Evolutionary conservation across 2,113 vertebrate genomes (phyloP).

Genomic region (Arizona elegans): DNA sequence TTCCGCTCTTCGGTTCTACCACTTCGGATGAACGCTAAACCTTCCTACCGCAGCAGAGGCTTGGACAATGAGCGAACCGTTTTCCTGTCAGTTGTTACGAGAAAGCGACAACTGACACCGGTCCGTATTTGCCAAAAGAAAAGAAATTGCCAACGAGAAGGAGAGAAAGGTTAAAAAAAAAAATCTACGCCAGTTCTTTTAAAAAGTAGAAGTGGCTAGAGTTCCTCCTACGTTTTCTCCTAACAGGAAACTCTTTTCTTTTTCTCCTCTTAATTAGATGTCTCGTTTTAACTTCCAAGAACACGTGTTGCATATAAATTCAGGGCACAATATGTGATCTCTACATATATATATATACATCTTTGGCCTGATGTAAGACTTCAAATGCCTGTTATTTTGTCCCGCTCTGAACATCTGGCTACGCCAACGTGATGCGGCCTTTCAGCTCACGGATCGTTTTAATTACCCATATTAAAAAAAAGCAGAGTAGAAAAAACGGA

Average conservation of each 20-base stretch:
- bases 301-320: not conserved
- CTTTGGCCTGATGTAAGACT: conserved; percentile 13
- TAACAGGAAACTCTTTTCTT: conserved; percentile 27
- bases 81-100: not conserved
- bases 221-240: conserved; percentile 11
- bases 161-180: conserved; percentile 14
- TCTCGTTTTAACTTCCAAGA: conserved; percentile 5
- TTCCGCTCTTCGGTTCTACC: conserved; percentile 25
- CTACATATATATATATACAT: not conserved
- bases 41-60: conserved; percentile 23
- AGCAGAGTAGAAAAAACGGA: conserved; percentile 17
- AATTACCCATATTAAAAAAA: conserved; percentile 9
- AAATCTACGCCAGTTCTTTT: not conserved
- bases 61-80: conserved; percentile 11
- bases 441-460: not conserved
- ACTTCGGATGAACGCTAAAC: conserved; percentile 8
- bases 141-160: conserved; percentile 25
- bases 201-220: not conserved
- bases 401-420: conserved; percentile 16
- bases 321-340: not conserved
- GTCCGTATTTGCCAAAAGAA: not conserved
- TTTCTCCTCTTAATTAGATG: conserved; percentile 1
- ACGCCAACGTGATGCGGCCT: not conserved
- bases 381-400: conserved; percentile 14
- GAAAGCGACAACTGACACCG: conserved; percentile 18